A percentile compares a stretch with the other conserved stretches of the same genome.
These are phyloP conservation scores for Latrodectus geometricus DNA, from an alignment of 1,140 invertebrate genomes.

Conservation along the genomic window DNA sequence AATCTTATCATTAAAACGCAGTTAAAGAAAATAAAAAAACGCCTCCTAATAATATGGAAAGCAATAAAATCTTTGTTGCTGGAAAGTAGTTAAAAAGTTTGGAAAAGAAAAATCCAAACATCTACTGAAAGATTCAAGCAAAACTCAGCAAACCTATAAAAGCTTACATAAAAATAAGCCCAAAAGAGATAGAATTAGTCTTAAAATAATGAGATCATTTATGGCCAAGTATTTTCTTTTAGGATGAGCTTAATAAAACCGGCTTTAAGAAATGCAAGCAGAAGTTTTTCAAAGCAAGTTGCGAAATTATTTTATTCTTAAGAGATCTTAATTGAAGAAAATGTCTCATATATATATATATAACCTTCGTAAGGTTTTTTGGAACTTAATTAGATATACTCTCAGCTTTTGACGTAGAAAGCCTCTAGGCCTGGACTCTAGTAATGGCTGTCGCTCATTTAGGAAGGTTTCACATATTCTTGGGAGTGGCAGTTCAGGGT, in stretches of 20 bases:
- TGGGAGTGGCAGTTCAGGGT: conserved; percentile 60
- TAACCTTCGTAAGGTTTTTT: conserved; percentile 49
- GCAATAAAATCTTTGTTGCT: neutral
- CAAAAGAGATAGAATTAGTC: conserved; percentile 30
- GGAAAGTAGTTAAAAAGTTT: neutral
- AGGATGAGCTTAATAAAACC: conserved; percentile 31
- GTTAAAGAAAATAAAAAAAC: neutral
- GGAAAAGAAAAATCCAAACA: neutral
- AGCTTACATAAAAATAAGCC: conserved; percentile 33
- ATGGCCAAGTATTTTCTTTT: conserved; percentile 26
- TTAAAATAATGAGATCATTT: conserved; percentile 60
- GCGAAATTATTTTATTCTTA: conserved; percentile 22
- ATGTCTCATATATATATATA: too few relatives aligned
- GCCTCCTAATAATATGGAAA: neutral
- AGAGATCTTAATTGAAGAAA: conserved; percentile 61
- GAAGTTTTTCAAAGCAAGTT: conserved; percentile 45
- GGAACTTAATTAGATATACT: conserved; percentile 58
- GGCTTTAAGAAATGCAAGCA: conserved; percentile 40
- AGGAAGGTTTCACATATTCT: conserved; percentile 27
- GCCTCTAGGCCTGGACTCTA: conserved; percentile 23
- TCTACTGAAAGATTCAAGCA: neutral
- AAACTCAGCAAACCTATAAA: conserved; percentile 35
- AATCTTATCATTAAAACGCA: neutral
- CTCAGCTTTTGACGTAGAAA: conserved; percentile 42
- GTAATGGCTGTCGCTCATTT: conserved; percentile 53